These are phyloP conservation scores for Mylabris sibirica DNA, from an alignment of 2,888 invertebrate species.

Conservation along the genomic window DNA sequence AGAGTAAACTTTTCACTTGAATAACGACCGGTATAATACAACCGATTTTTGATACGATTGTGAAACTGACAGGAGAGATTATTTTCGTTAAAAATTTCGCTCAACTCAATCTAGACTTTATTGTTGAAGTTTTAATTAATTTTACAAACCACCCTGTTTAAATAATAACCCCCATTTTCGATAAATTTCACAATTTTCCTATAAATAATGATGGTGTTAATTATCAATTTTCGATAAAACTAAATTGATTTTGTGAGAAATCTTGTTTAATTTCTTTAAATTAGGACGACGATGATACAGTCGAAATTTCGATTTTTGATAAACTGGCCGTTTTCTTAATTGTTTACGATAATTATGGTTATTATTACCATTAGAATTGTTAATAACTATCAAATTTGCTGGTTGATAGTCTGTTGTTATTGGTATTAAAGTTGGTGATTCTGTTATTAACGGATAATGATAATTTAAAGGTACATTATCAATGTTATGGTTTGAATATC, in stretches of 20 bases:
- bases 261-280: slow-evolving; percentile 25
- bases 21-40: too few species aligned
- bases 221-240: slow-evolving; percentile 23
- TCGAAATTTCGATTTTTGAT: slow-evolving; percentile 3
- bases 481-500: slow-evolving; percentile 14
- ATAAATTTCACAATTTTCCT: background rate
- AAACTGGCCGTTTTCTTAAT: background rate
- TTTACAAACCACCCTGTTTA: background rate
- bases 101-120: background rate
- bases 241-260: slow-evolving; percentile 19
- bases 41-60: too few species aligned
- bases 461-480: background rate
- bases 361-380: slow-evolving; percentile 46
- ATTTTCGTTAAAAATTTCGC: background rate
- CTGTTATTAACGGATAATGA: background rate
- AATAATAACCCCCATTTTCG: too few species aligned
- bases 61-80: background rate
- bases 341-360: slow-evolving; percentile 29
- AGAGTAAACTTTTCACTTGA: background rate
- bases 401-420: slow-evolving; percentile 25
- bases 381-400: slow-evolving; percentile 46
- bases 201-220: background rate
- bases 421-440: slow-evolving; percentile 2
- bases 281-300: slow-evolving; percentile 16
- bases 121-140: background rate